Evolutionary conservation across 2,113 vertebrate species (phyloP).

Genomic region (Cryptoleucopteryx plumbea): DNA sequence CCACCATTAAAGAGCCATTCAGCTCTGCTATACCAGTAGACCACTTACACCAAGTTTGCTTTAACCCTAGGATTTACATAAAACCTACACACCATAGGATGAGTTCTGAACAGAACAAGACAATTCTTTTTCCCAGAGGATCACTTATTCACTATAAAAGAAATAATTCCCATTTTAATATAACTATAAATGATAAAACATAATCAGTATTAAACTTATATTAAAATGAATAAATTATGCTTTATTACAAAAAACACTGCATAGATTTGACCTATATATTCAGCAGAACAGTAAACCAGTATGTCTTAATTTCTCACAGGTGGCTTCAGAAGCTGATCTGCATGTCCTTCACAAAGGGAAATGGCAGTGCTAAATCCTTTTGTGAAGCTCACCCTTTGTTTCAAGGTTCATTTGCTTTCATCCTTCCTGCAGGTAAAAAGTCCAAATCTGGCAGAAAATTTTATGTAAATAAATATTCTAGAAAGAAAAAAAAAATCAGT

Average conservation of each 20-base stretch:
- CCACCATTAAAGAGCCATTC: not conserved
- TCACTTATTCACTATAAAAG: not conserved
- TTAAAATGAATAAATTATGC: not conserved
- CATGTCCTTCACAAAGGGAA: not conserved
- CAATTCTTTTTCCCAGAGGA: not conserved
- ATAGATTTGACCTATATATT: not conserved
- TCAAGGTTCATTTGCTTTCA: not conserved
- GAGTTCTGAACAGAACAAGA: not conserved
- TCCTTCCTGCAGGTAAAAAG: not conserved
- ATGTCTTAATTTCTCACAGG: not conserved
- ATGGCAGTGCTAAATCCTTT: not conserved
- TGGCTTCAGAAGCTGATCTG: not conserved
- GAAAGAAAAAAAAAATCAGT: not conserved
- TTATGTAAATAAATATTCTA: not conserved
- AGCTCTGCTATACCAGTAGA: not conserved
- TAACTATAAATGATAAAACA: not conserved
- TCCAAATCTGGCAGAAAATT: not conserved
- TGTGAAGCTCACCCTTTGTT: not conserved
- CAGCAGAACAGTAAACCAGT: not conserved
- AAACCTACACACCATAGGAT: not conserved
- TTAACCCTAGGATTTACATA: not conserved
- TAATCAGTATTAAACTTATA: too few species aligned
- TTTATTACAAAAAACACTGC: not conserved
- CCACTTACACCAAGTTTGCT: not conserved
- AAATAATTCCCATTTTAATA: not conserved